A percentile compares a stretch with the other conserved stretches of the same genome.
These are phyloP conservation scores for Toxonevra muliebris DNA, from an alignment of 2,888 invertebrate genomes.

Conservation along the genomic window DNA sequence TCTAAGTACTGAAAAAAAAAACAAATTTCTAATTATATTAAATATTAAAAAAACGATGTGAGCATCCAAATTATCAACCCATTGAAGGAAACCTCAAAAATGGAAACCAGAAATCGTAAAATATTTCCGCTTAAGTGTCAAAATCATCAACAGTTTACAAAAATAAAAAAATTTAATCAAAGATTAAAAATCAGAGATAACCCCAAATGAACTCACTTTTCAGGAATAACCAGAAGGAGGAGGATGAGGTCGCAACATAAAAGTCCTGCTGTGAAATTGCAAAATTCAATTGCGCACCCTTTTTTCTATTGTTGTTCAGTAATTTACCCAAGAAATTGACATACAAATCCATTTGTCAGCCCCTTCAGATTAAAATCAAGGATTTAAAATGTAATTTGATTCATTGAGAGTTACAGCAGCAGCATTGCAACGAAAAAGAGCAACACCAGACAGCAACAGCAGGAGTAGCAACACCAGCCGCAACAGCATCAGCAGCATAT, in stretches of 20 bases:
- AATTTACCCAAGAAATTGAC: constrained; percentile 56
- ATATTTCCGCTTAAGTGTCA: constrained; percentile 38
- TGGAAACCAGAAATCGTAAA: constrained; percentile 1
- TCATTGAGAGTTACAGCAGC: constrained; percentile 44
- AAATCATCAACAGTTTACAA: constrained; percentile 29
- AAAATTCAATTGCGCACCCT: constrained; percentile 57
- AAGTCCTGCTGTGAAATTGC: constrained; percentile 46
- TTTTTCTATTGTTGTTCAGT: constrained; percentile 41
- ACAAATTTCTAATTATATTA: no score
- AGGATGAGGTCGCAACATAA: background rate
- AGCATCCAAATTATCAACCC: no score
- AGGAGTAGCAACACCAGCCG: constrained; percentile 28
- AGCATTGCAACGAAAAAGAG: constrained; percentile 36
- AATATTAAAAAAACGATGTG: no score
- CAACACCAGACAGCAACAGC: constrained; percentile 33
- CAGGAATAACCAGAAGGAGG: background rate
- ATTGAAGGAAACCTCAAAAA: no score
- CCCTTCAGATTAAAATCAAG: constrained; percentile 62
- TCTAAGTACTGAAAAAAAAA: no score
- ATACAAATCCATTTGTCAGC: constrained; percentile 63
- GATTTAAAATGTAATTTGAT: constrained; percentile 64
- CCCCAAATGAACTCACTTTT: constrained; percentile 32
- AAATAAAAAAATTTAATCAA: constrained; percentile 46
- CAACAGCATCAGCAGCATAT: constrained; percentile 24
- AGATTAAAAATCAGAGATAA: constrained; percentile 55